phyloP scores from a whole-genome alignment of 2,888 invertebrate species.

The Harmothoe impar region DNA sequence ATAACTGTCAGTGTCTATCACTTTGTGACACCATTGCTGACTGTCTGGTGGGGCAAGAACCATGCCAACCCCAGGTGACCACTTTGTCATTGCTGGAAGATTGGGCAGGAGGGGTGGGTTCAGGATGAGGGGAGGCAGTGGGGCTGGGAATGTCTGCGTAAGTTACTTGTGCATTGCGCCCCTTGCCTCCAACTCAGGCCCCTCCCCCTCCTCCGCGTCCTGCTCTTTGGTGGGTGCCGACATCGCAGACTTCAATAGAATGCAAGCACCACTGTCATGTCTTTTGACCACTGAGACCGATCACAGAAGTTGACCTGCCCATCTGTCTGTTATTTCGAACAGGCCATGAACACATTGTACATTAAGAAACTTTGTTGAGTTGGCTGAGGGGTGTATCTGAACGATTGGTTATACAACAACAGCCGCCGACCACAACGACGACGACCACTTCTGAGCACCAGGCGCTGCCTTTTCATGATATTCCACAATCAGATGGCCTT shows the following conservation, averaged over 20 bases:
- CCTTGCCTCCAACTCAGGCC: slow-evolving; percentile 19
- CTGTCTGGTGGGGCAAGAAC: background rate
- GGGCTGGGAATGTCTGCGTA: slow-evolving; percentile 37
- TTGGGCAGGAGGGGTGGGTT: background rate
- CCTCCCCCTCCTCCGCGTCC: background rate
- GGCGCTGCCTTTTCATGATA: slow-evolving; percentile 37
- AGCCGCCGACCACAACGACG: background rate
- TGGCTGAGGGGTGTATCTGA: slow-evolving; percentile 4
- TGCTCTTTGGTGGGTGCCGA: slow-evolving; percentile 2
- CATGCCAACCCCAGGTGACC: background rate
- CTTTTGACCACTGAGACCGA: slow-evolving; percentile 54
- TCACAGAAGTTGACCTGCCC: slow-evolving; percentile 42
- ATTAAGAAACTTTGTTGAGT: background rate
- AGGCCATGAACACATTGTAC: slow-evolving; percentile 36
- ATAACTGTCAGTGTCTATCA: slow-evolving; percentile 34
- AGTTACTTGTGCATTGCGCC: slow-evolving; percentile 12
- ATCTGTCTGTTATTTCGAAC: slow-evolving; percentile 33
- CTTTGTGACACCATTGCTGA: slow-evolving; percentile 22
- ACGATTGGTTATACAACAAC: background rate
- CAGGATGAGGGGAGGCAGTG: background rate
- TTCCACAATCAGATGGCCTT: slow-evolving; percentile 23
- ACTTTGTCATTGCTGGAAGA: background rate
- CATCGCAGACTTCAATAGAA: background rate
- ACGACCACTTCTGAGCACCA: slow-evolving; percentile 26
- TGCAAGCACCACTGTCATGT: slow-evolving; percentile 47